Base-by-base conservation (phyloP, 2,797 vertebrate species). In the Macroramphosus scolopax region DNA sequence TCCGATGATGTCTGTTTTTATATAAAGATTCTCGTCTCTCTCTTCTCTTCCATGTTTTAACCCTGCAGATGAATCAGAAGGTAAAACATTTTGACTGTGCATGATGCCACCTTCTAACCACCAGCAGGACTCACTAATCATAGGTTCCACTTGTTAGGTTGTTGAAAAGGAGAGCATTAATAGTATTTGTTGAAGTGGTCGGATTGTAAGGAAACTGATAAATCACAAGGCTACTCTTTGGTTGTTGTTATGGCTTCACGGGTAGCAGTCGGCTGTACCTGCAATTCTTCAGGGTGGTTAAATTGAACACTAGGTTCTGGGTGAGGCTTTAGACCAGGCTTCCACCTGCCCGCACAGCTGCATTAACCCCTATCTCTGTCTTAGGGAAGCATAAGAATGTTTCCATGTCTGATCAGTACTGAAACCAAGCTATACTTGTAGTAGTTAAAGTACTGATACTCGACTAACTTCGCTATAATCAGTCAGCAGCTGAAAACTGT, bases 11-110 rank as follows among this genome's bases (percentile, higher is more conserved):
- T 74, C 15, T 72, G 64, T 59, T 47, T n/a, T 70, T 12, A 34
- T 61, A 33, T 78, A 68, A 83, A 85, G 74, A 74, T 72, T 88
- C 35, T 82, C 63, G 13, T 86, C 52, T 88, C 78, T 92, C 69
- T 92, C 77, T 92, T 91, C 85, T 92, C 87, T 92, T 88, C 80
- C 91, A 92, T 94, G 76, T 92, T 87, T 87, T 91, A 90, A 91
- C 68, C 80, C 92, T 91, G 87, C 94, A 98, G 94, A 95, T 89
- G 94, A 97, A 92, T 92, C 93, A 64, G 95, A 97, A 98, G 95
- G 95, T 98, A 98, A 98, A 93, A 84, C 25, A 72, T 82, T 89
- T 90, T 73, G 13, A 77, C 54, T 89, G 55, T 90, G 86, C 89
- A 88, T 87, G 82, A 78, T 55, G 34, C 33, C 33, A 28, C 39